phyloP scores from a whole-genome alignment of 2,113 vertebrate genomes.

The Myiagra hebetior region DNA sequence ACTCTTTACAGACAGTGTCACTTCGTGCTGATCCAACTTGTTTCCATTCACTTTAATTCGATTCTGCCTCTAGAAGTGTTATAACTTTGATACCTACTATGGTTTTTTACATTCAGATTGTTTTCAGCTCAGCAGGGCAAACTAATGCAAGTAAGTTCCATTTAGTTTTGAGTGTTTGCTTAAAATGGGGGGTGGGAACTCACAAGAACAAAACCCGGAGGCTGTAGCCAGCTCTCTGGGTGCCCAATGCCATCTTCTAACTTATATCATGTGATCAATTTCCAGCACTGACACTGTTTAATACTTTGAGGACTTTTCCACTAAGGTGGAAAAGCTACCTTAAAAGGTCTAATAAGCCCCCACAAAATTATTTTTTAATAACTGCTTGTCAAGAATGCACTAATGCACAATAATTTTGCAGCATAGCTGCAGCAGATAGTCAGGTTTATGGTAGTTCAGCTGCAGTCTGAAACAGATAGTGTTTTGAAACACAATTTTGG shows the following conservation, averaged over 20 bases:
- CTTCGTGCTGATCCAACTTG: background rate
- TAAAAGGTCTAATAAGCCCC: background rate
- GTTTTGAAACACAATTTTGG: conserved; percentile 11
- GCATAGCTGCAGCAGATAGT: background rate
- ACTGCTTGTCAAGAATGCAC: background rate
- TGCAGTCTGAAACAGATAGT: background rate
- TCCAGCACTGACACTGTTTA: background rate
- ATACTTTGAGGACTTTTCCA: background rate
- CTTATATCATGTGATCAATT: background rate
- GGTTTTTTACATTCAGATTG: background rate
- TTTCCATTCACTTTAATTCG: background rate
- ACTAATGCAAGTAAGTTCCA: background rate
- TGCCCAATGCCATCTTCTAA: background rate
- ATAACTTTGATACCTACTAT: background rate
- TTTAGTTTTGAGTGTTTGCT: conserved; percentile 11
- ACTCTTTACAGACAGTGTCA: background rate
- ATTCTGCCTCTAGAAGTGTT: background rate
- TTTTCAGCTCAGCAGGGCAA: background rate
- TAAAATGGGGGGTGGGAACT: background rate
- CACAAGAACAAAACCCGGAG: background rate
- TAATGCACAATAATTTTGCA: background rate
- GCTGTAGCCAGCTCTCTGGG: background rate
- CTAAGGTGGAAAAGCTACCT: background rate
- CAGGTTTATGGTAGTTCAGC: background rate
- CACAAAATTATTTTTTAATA: background rate